Evolutionary conservation across 2,797 vertebrate genomes (phyloP).

Genomic region (Antennarius maculatus): DNA sequence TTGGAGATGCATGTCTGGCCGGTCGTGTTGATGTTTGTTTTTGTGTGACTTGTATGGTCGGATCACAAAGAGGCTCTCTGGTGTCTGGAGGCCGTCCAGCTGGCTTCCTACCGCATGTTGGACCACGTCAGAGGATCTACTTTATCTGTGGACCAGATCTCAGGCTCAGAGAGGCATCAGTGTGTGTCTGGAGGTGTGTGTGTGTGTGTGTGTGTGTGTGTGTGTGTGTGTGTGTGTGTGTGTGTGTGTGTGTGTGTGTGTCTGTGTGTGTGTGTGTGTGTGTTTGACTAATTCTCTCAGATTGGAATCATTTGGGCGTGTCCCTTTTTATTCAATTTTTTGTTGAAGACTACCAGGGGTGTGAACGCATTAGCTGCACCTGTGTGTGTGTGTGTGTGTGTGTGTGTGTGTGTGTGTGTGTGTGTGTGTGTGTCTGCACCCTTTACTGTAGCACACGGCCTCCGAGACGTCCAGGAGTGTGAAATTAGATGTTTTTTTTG

Average conservation of each 20-base stretch:
- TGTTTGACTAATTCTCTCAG: conserved; percentile 9
- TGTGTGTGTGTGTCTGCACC: conserved; percentile 33
- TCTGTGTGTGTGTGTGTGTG: conserved; percentile 22
- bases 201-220: conserved; percentile 16
- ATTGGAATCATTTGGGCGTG: conserved; percentile 51
- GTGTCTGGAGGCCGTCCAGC: conserved; percentile 68
- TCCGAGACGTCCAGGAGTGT: conserved; percentile 71
- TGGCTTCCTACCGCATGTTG: conserved; percentile 63
- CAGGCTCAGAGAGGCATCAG: conserved; percentile 44
- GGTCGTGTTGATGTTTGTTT: conserved; percentile 69
- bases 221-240: conserved; percentile 10
- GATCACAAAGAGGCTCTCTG: conserved; percentile 63
- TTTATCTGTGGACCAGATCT: conserved; percentile 68
- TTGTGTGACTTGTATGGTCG: conserved; percentile 58
- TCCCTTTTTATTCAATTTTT: conserved; percentile 62
- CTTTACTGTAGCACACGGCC: conserved; percentile 33
- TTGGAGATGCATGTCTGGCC: conserved; percentile 69
- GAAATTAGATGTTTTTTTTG: conserved; percentile 77
- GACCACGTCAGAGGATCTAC: conserved; percentile 63
- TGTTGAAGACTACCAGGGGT: conserved; percentile 54
- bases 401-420: conserved; percentile 8
- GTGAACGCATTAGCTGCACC: conserved; percentile 64
- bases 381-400: conserved; percentile 46
- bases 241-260: conserved; percentile 26
- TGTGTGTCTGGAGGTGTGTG: conserved; percentile 26